A percentile compares a stretch with the other conserved stretches of the same genome.
phyloP scores from a whole-genome alignment of 2,888 invertebrate species.

The Eurois occulta region DNA sequence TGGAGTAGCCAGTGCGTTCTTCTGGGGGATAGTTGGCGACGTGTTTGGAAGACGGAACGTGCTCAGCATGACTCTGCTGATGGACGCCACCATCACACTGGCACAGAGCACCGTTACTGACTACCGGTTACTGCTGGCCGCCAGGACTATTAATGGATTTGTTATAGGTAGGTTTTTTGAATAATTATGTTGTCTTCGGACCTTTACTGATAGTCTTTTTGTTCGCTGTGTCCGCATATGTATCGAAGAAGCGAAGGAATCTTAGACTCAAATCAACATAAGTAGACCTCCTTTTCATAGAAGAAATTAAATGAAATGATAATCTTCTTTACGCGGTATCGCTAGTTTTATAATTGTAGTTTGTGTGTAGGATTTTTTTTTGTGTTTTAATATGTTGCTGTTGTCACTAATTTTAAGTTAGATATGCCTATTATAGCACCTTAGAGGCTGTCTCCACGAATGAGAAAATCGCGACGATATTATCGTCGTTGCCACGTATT shows the following conservation, averaged over 20 bases:
- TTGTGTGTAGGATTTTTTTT: neutral
- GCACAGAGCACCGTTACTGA: conserved; percentile 86
- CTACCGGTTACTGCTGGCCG: conserved; percentile 84
- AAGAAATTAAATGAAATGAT: neutral
- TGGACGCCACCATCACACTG: conserved; percentile 88
- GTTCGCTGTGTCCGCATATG: neutral
- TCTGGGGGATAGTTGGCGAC: conserved; percentile 94
- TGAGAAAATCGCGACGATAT: no score
- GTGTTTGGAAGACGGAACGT: conserved; percentile 91
- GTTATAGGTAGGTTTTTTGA: conserved; percentile 80
- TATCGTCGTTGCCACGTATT: no score
- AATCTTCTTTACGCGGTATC: neutral
- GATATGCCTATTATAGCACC: neutral
- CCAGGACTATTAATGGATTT: conserved; percentile 92
- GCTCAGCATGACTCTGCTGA: conserved; percentile 88
- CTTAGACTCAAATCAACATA: neutral
- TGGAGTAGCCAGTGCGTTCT: conserved; percentile 92
- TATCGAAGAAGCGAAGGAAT: neutral
- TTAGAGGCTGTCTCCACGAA: no score
- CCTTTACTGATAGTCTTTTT: neutral
- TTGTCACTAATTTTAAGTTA: neutral
- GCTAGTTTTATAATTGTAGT: neutral
- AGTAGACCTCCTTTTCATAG: neutral
- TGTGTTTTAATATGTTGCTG: neutral
- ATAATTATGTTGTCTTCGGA: neutral